Conservation (phyloP, 53 echinoderm and acorn worm genomes). For the Patiria pectinifera region DNA sequence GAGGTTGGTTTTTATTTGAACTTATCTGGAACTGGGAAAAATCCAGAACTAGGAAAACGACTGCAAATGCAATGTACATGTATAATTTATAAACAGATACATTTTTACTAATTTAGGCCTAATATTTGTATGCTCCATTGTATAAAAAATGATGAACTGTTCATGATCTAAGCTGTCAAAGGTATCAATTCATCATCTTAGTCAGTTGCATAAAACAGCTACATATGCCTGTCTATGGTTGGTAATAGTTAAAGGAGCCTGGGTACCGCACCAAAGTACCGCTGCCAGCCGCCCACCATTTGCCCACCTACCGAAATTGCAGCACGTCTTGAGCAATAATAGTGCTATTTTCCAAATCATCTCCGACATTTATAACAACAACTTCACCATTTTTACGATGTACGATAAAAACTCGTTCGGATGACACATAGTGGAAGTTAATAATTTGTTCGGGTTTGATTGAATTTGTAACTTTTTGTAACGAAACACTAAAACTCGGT, state of each 20-base stretch:
- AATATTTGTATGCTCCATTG: no score
- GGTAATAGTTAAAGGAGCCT: no score
- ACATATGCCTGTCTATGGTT: no score
- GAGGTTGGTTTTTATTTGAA: no score
- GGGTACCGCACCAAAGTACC: neutral
- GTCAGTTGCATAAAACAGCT: neutral
- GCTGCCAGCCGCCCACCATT: neutral
- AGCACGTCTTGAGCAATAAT: conserved; percentile 33
- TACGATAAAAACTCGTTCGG: neutral
- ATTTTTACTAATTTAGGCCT: no score
- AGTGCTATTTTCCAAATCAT: conserved; percentile 28
- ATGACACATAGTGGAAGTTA: conserved; percentile 2
- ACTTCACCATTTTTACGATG: conserved; percentile 45
- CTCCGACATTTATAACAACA: conserved; percentile 10
- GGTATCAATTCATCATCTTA: neutral
- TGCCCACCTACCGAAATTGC: conserved; percentile 31
- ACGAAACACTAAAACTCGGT: conserved; percentile 34
- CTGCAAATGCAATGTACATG: no score
- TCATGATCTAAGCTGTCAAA: neutral
- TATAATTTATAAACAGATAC: no score
- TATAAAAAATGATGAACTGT: neutral
- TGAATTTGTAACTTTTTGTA: conserved; percentile 35
- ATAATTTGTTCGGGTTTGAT: conserved; percentile 35
- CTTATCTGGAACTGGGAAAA: no score
- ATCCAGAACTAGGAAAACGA: no score